These are phyloP conservation scores for Fabriciana adippe DNA, from an alignment of 2,888 invertebrate species.

Conservation along the genomic window DNA sequence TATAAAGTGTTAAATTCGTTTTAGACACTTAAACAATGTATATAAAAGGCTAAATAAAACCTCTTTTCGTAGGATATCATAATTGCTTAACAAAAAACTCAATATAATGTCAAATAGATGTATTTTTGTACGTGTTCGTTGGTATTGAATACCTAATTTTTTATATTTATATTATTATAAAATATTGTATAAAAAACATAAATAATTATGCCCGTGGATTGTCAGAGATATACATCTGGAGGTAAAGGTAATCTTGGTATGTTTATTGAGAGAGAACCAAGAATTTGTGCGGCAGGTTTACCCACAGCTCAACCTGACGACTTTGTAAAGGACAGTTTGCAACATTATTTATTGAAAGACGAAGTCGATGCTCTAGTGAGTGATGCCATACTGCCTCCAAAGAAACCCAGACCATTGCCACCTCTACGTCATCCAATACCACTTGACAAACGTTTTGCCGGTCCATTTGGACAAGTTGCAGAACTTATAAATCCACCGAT, in stretches of 20 bases:
- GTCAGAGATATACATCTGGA: slow-evolving; percentile 58
- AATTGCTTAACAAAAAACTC: not conserved
- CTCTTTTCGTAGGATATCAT: not conserved
- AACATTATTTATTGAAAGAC: slow-evolving; percentile 67
- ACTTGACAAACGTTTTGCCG: slow-evolving; percentile 57
- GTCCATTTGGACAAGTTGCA: slow-evolving; percentile 52
- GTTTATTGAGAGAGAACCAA: slow-evolving; percentile 65
- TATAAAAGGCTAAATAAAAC: not conserved
- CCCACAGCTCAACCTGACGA: slow-evolving; percentile 61
- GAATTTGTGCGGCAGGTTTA: slow-evolving; percentile 67
- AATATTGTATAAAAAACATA: slow-evolving; percentile 40
- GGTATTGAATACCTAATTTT: not conserved
- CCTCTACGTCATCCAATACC: slow-evolving; percentile 59
- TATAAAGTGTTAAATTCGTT: not conserved
- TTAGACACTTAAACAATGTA: not conserved
- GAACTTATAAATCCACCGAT: slow-evolving; percentile 57
- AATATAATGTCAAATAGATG: slow-evolving; percentile 19
- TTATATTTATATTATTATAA: slow-evolving; percentile 7
- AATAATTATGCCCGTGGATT: slow-evolving; percentile 54
- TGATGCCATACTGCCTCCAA: slow-evolving; percentile 61
- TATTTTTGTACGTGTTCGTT: not conserved
- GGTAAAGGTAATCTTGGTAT: slow-evolving; percentile 69
- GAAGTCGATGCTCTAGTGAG: slow-evolving; percentile 64
- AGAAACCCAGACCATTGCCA: slow-evolving; percentile 54
- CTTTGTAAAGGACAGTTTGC: slow-evolving; percentile 51